Evolutionary conservation across 1,140 invertebrate species (phyloP), one percentile per base, ranked within the genome.

Genomic region (Penaeus japonicus): DNA sequence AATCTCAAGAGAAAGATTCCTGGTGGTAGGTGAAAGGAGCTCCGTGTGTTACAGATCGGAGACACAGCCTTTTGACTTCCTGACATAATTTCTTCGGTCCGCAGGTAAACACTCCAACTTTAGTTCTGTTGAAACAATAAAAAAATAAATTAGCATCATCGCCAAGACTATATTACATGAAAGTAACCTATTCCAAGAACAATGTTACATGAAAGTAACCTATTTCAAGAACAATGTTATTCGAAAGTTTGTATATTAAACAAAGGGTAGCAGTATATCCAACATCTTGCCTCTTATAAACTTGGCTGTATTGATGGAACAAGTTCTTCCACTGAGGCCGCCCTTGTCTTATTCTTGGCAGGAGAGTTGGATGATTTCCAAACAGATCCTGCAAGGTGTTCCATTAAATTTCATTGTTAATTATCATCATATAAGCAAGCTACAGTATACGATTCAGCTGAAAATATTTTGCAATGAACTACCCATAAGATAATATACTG

Each of bases 1-100:
- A n/a, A n/a, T n/a, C 30, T 88, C 62, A 88, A 32, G 87, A 88
- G 59, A 88, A 88, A 35, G 87, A 83, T 77, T 88, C 87, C 54
- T 88, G 80, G 53, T 88, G 87, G 27, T 88, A 88, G 15, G 83
- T 57, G 32, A 88, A 88, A 24, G 80, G 22, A 47, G 87, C 79
- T 39, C 87, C 87, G 32, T 79, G 54, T 18, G 87, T 70, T 12
- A 83, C 54, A 10, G 87, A 62, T 2, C 32, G 47, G 18, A 88
- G 27, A 47, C 87, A 88, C n/a, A 54, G 87, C 27, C 54, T 5
- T 10, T 78, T 83, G 30, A 88, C 80, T 53, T 88, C 80, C 20
- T 47, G 80, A 20, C 87, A 55, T 65, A 88, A 15, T 39, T 84
- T 83, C 39, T 65, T 24, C 1, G 87, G 87, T 20, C 87, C 87